Evolutionary conservation across 2,113 vertebrate genomes (phyloP), one percentile per base, ranked within the genome.

Genomic region (Merops nubicus): DNA sequence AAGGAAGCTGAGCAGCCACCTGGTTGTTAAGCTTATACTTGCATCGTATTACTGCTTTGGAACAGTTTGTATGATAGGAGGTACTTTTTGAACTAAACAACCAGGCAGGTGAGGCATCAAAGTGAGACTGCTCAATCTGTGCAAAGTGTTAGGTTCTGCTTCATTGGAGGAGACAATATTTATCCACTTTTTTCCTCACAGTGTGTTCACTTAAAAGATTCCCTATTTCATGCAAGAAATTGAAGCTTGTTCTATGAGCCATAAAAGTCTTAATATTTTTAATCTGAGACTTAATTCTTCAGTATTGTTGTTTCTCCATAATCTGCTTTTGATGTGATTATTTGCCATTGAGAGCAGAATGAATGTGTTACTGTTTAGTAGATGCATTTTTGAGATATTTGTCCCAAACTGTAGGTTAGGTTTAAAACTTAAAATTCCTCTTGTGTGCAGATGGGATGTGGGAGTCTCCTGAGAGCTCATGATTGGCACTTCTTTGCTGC

Each of bases 211-310:
- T 5, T 47, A 31, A 17, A 73, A 56, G 20, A 53, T 79, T 59
- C 23, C 3, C 12, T 25, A 1, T 72, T 0, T 2, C 2, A 0
- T 67, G 25, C 2, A 12, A 76, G 53, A 86, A 79, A 64, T 4
- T 45, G 38, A 72, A 86, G 7, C 29, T 90, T 85, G 11, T 85
- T 89, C 47, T 79, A 1, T n/a, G 29, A 62, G 23, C 20, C 23
- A 21, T n/a, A 43, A 13, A 12, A 43, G 43, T 43, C 34, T 53
- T 69, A 43, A 18, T 64, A 59, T 45, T 75, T 56, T 53, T 62
- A 64, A 51, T 75, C 76, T 1, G 2, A 47, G 29, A 67, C 12
- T 21, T 43, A 57, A 64, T 79, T 89, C 13, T 38, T 89, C 18
- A 23, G 31, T 75, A 23, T 29, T 78, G 6, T 23, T 64, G 15